Evolutionary conservation across 2,113 vertebrate species (phyloP).

Genomic region (Bufo gargarizans): DNA sequence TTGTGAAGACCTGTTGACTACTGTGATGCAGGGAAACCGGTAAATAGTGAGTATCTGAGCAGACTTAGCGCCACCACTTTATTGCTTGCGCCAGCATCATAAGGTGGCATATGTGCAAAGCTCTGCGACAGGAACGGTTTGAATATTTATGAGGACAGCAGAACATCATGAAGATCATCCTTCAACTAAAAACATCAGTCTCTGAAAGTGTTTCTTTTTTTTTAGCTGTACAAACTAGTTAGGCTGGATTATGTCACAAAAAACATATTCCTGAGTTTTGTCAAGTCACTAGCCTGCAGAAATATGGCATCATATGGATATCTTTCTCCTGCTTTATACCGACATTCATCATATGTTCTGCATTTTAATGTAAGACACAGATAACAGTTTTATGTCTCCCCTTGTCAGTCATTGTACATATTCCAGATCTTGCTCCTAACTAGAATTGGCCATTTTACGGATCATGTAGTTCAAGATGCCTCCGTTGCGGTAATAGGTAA

Average conservation of each 20-base stretch:
- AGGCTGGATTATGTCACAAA: not conserved
- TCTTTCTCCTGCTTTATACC: not conserved
- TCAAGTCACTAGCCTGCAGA: not conserved
- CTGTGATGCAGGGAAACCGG: not conserved
- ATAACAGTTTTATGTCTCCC: not conserved
- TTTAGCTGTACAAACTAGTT: not conserved
- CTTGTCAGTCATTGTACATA: not conserved
- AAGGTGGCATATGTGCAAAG: not conserved
- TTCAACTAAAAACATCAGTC: not conserved
- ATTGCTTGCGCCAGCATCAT: not conserved
- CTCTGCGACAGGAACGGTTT: not conserved
- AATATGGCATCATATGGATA: not conserved
- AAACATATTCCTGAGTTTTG: not conserved
- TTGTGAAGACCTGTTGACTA: not conserved
- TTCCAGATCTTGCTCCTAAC: not conserved
- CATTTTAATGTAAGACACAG: constrained; percentile 7
- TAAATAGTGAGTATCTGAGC: not conserved
- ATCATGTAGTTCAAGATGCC: constrained; percentile 99
- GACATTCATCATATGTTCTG: not conserved
- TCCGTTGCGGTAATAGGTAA: constrained; percentile 88
- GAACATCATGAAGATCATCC: not conserved
- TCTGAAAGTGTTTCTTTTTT: too few species aligned
- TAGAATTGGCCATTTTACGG: constrained; percentile 84
- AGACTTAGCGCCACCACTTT: not conserved
- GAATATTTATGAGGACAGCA: not conserved